Conservation (phyloP, 2,113 vertebrate species). For the Gadus macrocephalus region DNA sequence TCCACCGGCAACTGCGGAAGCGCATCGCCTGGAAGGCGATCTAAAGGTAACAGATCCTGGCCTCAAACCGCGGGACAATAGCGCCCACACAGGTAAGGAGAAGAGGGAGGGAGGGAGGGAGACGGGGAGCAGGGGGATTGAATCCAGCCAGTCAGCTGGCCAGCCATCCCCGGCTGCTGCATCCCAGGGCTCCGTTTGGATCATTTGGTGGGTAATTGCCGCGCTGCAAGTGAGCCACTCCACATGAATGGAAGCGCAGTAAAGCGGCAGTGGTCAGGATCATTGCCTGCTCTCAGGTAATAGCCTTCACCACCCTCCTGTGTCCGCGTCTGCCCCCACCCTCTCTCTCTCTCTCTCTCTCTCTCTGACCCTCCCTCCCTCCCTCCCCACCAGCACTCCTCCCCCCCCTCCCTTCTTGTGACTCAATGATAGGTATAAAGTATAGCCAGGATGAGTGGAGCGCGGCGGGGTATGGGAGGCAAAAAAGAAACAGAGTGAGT, state of each 20-base stretch:
- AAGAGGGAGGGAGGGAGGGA: constrained; percentile 5
- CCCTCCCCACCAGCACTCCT: constrained; percentile 16
- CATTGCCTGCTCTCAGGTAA: constrained; percentile 69
- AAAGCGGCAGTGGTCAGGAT: constrained; percentile 67
- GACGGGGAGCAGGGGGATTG: constrained; percentile 18
- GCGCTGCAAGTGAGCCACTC: constrained; percentile 75
- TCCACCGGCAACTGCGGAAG: too few relatives aligned
- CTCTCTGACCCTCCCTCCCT: constrained; percentile 10
- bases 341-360: constrained; percentile 6
- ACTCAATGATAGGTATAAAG: constrained; percentile 78
- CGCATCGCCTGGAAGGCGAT: background rate
- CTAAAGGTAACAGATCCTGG: constrained; percentile 1
- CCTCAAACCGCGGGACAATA: constrained; percentile 35
- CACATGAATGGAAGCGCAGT: constrained; percentile 74
- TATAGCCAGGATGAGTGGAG: constrained; percentile 57
- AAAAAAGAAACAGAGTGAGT: background rate
- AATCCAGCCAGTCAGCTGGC: constrained; percentile 5
- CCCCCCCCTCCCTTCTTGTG: constrained; percentile 55
- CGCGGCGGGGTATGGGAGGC: constrained; percentile 23
- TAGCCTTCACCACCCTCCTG: constrained; percentile 38
- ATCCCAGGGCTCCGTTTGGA: constrained; percentile 69
- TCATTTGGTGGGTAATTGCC: constrained; percentile 73
- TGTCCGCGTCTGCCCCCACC: background rate
- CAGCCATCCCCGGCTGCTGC: constrained; percentile 34
- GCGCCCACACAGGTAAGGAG: constrained; percentile 33